Conservation (phyloP, 2,888 invertebrate species). For the Ochropacha duplaris region DNA sequence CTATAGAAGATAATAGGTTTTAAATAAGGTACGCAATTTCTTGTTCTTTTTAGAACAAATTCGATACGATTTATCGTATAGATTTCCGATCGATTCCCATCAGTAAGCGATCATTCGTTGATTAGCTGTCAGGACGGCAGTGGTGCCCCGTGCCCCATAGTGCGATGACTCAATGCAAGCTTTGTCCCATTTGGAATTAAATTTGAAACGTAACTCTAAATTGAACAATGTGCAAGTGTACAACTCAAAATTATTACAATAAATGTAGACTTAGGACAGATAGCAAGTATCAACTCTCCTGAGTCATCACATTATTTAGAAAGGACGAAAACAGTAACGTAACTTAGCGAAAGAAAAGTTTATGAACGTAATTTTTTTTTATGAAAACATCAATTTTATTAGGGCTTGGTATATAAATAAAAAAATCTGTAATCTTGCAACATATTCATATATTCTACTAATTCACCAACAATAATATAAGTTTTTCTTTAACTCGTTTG, state of each 20-base stretch:
- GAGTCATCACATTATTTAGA: slow-evolving; percentile 80
- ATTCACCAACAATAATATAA: slow-evolving; percentile 68
- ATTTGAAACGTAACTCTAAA: slow-evolving; percentile 21
- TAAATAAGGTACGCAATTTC: no score
- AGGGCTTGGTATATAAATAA: slow-evolving; percentile 68
- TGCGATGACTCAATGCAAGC: slow-evolving; percentile 83
- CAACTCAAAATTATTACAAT: slow-evolving; percentile 36
- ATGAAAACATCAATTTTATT: slow-evolving; percentile 33
- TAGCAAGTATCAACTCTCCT: slow-evolving; percentile 60
- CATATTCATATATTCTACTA: slow-evolving; percentile 79
- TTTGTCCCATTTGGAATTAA: slow-evolving; percentile 68
- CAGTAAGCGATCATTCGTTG: slow-evolving; percentile 3
- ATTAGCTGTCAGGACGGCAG: not conserved
- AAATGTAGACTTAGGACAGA: slow-evolving; percentile 47
- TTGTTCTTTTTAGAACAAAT: not conserved
- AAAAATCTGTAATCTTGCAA: slow-evolving; percentile 74
- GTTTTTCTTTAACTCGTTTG: slow-evolving; percentile 36
- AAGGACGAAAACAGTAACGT: slow-evolving; percentile 45
- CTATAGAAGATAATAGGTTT: no score
- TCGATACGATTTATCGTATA: no score
- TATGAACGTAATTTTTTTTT: slow-evolving; percentile 31
- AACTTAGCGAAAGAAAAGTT: slow-evolving; percentile 56
- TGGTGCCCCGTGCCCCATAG: slow-evolving; percentile 70
- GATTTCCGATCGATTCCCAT: not conserved
- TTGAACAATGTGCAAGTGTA: slow-evolving; percentile 30